These are phyloP conservation scores for Sphaerophoria taeniata DNA, from an alignment of 2,888 invertebrate genomes.

Conservation along the genomic window DNA sequence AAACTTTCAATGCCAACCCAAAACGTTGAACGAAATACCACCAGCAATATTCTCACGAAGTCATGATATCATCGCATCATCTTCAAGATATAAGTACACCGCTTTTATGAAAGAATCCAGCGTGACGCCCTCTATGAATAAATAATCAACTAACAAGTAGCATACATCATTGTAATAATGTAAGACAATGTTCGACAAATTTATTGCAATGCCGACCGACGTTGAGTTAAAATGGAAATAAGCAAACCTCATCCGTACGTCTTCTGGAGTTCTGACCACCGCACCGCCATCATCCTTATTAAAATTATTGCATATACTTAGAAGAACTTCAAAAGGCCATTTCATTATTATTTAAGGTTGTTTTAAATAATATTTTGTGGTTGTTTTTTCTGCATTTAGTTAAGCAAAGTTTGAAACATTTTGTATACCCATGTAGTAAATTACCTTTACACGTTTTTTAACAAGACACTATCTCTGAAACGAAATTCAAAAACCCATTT, in stretches of 20 bases:
- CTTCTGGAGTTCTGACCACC: no score
- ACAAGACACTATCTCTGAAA: not conserved
- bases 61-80: constrained; percentile 67
- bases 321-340: not conserved
- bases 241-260: not conserved
- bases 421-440: not conserved
- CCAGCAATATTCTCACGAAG: constrained; percentile 40
- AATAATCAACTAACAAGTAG: constrained; percentile 56
- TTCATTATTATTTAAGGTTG: constrained; percentile 14
- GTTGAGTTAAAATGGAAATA: not conserved
- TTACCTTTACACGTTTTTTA: not conserved
- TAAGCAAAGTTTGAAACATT: constrained; percentile 42
- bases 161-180: constrained; percentile 56
- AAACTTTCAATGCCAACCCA: no score
- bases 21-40: not conserved
- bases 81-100: constrained; percentile 38
- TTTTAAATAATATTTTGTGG: constrained; percentile 7
- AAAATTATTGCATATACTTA: no score
- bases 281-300: not conserved
- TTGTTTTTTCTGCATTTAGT: constrained; percentile 52
- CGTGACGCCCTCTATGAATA: constrained; percentile 74
- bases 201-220: constrained; percentile 43
- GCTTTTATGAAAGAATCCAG: constrained; percentile 58
- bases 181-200: constrained; percentile 59
- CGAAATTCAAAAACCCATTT: constrained; percentile 40